These are phyloP conservation scores for Nasonia vitripennis DNA, from an alignment of 1,140 invertebrate species.

Conservation along the genomic window DNA sequence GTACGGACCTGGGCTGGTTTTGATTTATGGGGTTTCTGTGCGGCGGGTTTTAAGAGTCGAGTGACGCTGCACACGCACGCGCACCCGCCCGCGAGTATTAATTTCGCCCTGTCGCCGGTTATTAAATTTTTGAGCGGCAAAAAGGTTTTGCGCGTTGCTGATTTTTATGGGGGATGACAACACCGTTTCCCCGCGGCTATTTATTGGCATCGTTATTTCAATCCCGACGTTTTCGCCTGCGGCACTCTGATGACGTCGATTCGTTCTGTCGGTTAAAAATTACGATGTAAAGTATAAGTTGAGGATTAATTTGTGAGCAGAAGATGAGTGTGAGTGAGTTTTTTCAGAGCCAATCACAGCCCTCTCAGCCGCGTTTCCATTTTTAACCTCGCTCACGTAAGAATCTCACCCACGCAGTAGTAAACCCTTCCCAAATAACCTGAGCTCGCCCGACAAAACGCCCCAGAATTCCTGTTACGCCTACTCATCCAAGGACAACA, in stretches of 20 bases:
- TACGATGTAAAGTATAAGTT: too few relatives aligned
- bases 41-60: slow-evolving; percentile 12
- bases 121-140: not conserved
- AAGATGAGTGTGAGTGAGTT: too few relatives aligned
- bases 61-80: not conserved
- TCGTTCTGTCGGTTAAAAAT: too few relatives aligned
- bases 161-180: not conserved
- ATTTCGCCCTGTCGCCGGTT: not conserved
- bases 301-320: too few relatives aligned
- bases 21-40: slow-evolving; percentile 13
- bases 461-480: not conserved
- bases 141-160: not conserved
- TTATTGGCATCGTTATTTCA: not conserved
- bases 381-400: not conserved
- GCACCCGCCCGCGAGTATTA: not conserved
- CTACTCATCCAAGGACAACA: slow-evolving; percentile 23
- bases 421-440: not conserved
- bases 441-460: not conserved
- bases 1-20: not conserved
- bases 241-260: too few relatives aligned
- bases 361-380: not conserved
- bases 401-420: not conserved
- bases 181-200: not conserved
- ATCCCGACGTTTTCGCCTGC: not conserved
- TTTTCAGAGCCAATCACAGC: not conserved